Evolutionary conservation across 2,888 invertebrate species (phyloP), one percentile per base, ranked within the genome.

Genomic region (Caenorhabditis sp.): DNA sequence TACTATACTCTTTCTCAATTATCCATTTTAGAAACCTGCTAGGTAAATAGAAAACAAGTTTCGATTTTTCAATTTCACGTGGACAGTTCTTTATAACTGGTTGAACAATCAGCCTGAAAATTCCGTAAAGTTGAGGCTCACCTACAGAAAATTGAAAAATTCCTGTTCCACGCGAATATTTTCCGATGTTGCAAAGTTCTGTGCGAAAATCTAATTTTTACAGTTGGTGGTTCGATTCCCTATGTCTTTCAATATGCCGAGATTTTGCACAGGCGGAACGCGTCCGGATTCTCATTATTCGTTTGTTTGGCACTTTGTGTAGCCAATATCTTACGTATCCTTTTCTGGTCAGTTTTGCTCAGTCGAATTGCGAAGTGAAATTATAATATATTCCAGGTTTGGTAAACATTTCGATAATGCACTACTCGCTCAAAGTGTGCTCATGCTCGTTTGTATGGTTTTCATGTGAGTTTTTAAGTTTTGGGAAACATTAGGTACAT

Each of bases 321-420:
- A 87, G 97, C 99, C 73, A 99, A 99, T 89, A 96, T 95, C 65
- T 91, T 99, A 78, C 92, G 99, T 88, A 97, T 99, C 88, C 91
- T 97, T 86, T 99, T 99, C 90, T 99, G 99, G 99, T 97, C 90
- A 90, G 92, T 90, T 25, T 14, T 23, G 8, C 17, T n/a, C n/a
- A 25, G 56, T 56, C 56, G 14, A 23, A 23, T 8, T 10, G 25
- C 20, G 31, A n/a, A n/a, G n/a, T n/a, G 31, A 31, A 31, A 31
- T 10, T 8, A 25, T 38, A 31, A 21, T 49, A n/a, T 49, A 31
- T 91, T 91, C 54, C 90, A 99, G 97, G 97, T 97, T 99, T 92
- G 97, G 97, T 79, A 95, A 94, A 90, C 93, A 93, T 82, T 99
- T 94, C 91, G 97, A 99, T 90, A 91, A 93, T 88, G 97, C 97